These are phyloP conservation scores for Malthinus seriepunctatus DNA, from an alignment of 2,888 invertebrate species.

Conservation along the genomic window DNA sequence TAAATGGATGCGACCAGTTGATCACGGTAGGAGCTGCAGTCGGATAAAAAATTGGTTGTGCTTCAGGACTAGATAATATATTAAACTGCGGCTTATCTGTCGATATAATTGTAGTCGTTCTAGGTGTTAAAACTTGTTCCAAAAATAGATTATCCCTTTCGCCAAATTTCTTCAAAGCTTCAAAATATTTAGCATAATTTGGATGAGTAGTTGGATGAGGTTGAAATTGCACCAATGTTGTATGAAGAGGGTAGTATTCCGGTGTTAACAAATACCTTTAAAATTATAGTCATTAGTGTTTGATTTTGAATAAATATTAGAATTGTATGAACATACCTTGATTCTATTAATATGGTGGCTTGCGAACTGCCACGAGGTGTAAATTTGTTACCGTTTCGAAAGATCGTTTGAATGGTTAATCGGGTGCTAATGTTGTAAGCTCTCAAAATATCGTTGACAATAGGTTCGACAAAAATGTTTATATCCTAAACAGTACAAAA, in stretches of 20 bases:
- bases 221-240: neutral
- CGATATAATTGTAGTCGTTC: neutral
- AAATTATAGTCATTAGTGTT: neutral
- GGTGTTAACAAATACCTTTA: neutral
- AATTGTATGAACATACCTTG: slow-evolving; percentile 2
- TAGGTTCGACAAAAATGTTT: neutral
- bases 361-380: neutral
- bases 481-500: slow-evolving; percentile 10
- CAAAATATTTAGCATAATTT: neutral
- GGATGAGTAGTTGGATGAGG: neutral
- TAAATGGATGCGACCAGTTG: neutral
- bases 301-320: neutral
- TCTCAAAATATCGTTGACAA: neutral
- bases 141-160: neutral
- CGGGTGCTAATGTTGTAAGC: slow-evolving; percentile 1
- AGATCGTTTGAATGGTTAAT: neutral
- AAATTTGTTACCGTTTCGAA: neutral
- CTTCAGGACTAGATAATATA: neutral
- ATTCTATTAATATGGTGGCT: neutral
- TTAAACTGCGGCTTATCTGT: neutral
- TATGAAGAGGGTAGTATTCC: neutral
- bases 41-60: neutral
- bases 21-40: neutral
- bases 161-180: neutral
- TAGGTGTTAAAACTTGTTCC: neutral